phyloP scores from a whole-genome alignment of 2,113 vertebrate genomes.

The Geococcyx californianus region DNA sequence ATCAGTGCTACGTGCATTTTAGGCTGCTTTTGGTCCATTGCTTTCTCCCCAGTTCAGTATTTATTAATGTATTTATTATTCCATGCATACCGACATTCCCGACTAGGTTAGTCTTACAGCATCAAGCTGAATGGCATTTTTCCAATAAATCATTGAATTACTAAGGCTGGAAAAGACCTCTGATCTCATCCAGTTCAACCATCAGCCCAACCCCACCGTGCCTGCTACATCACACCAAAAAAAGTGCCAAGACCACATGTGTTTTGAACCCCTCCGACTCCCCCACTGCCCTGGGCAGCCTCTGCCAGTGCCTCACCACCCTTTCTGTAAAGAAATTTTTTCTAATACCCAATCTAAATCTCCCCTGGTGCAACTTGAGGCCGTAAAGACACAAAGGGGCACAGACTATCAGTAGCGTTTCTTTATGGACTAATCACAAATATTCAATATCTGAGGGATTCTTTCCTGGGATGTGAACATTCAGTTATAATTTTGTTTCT shows the following conservation, averaged over 20 bases:
- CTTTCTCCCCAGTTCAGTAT: not conserved
- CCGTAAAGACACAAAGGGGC: not conserved
- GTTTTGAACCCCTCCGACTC: too few relatives aligned
- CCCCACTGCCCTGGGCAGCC: too few relatives aligned
- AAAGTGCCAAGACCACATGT: too few relatives aligned
- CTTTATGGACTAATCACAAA: not conserved
- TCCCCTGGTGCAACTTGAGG: too few relatives aligned
- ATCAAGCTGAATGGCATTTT: not conserved
- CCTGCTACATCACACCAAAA: too few relatives aligned
- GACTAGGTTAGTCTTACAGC: not conserved
- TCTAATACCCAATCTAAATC: too few relatives aligned
- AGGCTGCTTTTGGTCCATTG: not conserved
- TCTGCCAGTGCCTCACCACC: too few relatives aligned
- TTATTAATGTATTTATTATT: not conserved
- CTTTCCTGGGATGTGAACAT: not conserved
- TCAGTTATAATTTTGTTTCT: not conserved
- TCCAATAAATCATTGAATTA: not conserved
- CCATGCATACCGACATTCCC: too few relatives aligned
- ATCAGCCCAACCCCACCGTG: too few relatives aligned
- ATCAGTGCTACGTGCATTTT: not conserved
- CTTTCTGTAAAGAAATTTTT: too few relatives aligned
- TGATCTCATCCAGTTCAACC: too few relatives aligned
- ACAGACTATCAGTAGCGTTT: not conserved
- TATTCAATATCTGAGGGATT: not conserved
- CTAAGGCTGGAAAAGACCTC: too few relatives aligned